Base-by-base conservation (phyloP, 2,113 vertebrate species). In the Petromus typicus region DNA sequence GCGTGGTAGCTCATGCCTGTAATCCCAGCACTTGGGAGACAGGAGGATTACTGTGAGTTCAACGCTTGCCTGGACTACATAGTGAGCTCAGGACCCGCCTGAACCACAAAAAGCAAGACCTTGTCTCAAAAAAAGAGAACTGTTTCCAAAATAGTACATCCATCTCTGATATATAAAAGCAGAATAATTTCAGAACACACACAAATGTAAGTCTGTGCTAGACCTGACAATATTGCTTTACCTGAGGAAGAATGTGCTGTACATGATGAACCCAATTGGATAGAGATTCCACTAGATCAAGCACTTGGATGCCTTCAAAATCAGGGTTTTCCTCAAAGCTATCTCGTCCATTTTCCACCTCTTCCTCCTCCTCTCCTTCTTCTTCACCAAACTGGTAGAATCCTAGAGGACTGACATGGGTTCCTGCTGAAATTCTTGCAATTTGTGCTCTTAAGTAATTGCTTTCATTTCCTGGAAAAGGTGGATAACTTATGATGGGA, bases 401-500 rank as follows among this genome's bases (percentile, higher is more conserved):
- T 14, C 99, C 99, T 84, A 98, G 97, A 25, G 99, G 99, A 93
- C 99, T 99, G 95, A 99, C 96, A 0, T 99, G 99, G 1, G 99
- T 99, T 20, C 98, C 99, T 3, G 99, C 99, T 51, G 99, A 99
- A 98, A 99, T 99, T 1, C 99, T 99, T 80, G 99, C 99, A 27
- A 99, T 99, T 97, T 99, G 99, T 25, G 99, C 99, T 4, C 99
- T 98, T 92, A 99, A 97, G 89, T 99, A 99, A 97, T 99, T 99
- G 93, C 98, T 97, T 97, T 99, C 99, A 18, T 99, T 99, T 54
- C 99, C 99, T 12, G 99, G 99, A 97, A 99, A 99, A 34, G 99
- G 99, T 2, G 99, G 99, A 90, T 99, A 99, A 96, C 99, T 99
- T 82, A 98, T 88, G 34, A 99, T 30, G 8, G 99, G 98, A 32